Percentiles rank a stretch among this genome's conserved stretches.
Conservation (phyloP, 2,888 invertebrate species). For the Epinotia brunnichana region DNA sequence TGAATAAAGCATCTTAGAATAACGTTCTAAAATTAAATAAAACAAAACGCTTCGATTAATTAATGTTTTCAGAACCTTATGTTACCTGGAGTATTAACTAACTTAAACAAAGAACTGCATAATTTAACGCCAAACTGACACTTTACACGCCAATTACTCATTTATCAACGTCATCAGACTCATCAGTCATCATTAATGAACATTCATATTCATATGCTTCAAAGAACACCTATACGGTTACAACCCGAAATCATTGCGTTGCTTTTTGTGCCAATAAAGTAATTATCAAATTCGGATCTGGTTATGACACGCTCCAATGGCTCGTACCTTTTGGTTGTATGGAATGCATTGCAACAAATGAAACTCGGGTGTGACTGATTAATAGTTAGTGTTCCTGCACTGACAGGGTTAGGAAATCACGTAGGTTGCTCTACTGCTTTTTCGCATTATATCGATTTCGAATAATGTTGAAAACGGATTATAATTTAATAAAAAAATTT, state of each 20-base stretch:
- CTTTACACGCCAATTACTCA: slow-evolving; percentile 20
- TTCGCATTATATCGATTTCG: slow-evolving; percentile 24
- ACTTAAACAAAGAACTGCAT: neutral
- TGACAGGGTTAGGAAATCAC: slow-evolving; percentile 14
- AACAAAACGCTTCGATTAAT: no score
- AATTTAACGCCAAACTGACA: slow-evolving; percentile 8
- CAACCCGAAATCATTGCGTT: slow-evolving; percentile 12
- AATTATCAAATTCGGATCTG: slow-evolving; percentile 26
- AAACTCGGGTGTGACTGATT: slow-evolving; percentile 37
- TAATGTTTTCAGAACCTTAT: no score
- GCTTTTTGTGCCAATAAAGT: slow-evolving; percentile 39
- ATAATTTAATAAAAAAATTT: no score
- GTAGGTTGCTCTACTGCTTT: slow-evolving; percentile 18
- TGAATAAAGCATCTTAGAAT: no score
- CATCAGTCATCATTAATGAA: slow-evolving; percentile 11
- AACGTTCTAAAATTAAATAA: no score
- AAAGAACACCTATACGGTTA: slow-evolving; percentile 34
- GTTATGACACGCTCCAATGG: slow-evolving; percentile 13
- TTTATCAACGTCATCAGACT: slow-evolving; percentile 28
- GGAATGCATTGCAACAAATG: slow-evolving; percentile 36
- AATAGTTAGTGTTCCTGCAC: slow-evolving; percentile 17
- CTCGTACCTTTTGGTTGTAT: slow-evolving; percentile 19
- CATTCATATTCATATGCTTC: slow-evolving; percentile 4
- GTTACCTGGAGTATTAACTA: no score
- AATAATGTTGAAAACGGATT: neutral